These are phyloP conservation scores for Maniola hyperantus DNA, from an alignment of 2,888 invertebrate genomes.

Conservation along the genomic window DNA sequence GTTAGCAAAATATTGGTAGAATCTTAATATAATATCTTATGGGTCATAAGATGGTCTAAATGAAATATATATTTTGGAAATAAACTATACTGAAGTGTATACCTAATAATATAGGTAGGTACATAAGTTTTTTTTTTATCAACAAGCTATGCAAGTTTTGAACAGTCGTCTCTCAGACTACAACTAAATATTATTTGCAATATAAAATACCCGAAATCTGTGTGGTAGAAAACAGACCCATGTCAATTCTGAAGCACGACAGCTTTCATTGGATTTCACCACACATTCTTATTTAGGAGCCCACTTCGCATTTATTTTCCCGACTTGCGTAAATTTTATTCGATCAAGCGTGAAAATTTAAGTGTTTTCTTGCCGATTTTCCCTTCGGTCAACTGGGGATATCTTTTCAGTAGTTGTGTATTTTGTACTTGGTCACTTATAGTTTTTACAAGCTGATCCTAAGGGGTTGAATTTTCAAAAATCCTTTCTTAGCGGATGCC, in stretches of 20 bases:
- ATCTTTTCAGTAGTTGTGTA: neutral
- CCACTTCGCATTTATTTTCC: conserved; percentile 26
- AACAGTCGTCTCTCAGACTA: neutral
- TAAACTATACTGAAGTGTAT: too few relatives aligned
- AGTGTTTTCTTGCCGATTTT: conserved; percentile 10
- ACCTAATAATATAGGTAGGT: too few relatives aligned
- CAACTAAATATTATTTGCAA: neutral
- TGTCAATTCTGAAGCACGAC: conserved; percentile 33
- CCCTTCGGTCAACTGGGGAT: neutral
- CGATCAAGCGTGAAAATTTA: conserved; percentile 18
- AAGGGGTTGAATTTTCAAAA: too few relatives aligned
- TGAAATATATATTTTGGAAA: too few relatives aligned
- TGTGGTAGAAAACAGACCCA: conserved; percentile 29
- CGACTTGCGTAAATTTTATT: conserved; percentile 15
- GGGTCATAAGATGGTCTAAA: too few relatives aligned
- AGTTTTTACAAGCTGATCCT: too few relatives aligned
- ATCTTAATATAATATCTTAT: too few relatives aligned
- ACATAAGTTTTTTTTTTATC: too few relatives aligned
- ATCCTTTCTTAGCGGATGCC: too few relatives aligned
- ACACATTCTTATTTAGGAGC: conserved; percentile 29
- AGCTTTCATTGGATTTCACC: conserved; percentile 24
- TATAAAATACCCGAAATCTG: conserved; percentile 10
- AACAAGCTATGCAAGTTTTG: neutral
- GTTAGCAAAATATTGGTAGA: too few relatives aligned
- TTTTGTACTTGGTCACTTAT: neutral